A percentile compares a stretch with the other conserved stretches of the same genome.
Evolutionary conservation across 2,113 vertebrate genomes (phyloP).

Genomic region (Lepisosteus osseus): DNA sequence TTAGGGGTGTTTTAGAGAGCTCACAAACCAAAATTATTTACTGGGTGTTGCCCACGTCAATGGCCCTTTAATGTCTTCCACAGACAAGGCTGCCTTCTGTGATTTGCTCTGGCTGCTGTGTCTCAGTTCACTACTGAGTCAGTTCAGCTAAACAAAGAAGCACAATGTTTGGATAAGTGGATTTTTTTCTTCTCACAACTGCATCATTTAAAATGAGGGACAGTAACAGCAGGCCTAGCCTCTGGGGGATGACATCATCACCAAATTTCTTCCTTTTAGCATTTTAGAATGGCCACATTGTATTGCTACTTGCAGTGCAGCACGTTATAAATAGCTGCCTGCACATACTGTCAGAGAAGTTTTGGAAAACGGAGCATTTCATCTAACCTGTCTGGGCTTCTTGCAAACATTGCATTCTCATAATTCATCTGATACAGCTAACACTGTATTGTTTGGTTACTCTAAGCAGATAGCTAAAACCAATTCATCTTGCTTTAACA

Average conservation of each 20-base stretch:
- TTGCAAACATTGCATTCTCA: not conserved
- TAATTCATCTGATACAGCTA: not conserved
- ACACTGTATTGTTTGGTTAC: not conserved
- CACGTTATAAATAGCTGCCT: not conserved
- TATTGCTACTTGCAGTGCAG: constrained; percentile 30
- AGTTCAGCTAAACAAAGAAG: constrained; percentile 23
- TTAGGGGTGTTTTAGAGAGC: not conserved
- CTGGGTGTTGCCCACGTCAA: not conserved
- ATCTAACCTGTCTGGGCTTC: not conserved
- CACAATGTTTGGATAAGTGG: constrained; percentile 39
- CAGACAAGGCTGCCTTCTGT: not conserved
- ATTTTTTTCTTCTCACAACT: constrained; percentile 40
- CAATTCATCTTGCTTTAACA: too few relatives aligned
- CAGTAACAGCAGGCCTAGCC: constrained; percentile 47
- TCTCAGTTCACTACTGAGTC: constrained; percentile 11
- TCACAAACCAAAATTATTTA: not conserved
- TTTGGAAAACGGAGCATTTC: not conserved
- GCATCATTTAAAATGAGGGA: constrained; percentile 53
- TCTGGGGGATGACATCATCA: constrained; percentile 51
- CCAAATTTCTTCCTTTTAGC: constrained; percentile 16
- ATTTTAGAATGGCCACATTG: constrained; percentile 59
- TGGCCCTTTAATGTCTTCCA: not conserved
- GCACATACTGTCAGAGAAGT: not conserved
- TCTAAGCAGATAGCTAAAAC: too few relatives aligned
- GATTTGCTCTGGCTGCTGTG: constrained; percentile 4